phyloP scores from a whole-genome alignment of 2,888 invertebrate genomes.

The Pocota personata region DNA sequence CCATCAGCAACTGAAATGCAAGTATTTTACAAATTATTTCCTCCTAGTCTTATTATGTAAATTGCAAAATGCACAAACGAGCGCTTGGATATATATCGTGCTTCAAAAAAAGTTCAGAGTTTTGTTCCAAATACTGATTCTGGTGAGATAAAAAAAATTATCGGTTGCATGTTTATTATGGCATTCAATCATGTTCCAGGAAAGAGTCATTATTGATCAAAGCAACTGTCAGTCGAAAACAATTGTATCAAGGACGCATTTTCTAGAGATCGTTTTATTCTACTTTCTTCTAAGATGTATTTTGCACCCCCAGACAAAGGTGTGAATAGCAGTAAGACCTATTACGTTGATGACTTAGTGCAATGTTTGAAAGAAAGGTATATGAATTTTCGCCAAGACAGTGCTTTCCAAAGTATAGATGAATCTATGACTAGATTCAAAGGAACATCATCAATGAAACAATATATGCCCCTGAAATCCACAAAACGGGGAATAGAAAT shows the following conservation, averaged over 20 bases:
- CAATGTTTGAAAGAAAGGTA: background rate
- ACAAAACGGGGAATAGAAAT: conserved; percentile 56
- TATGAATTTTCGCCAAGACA: background rate
- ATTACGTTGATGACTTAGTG: background rate
- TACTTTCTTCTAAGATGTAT: no score
- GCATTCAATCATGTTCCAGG: background rate
- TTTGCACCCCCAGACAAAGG: no score
- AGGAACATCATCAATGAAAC: conserved; percentile 42
- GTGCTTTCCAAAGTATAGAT: conserved; percentile 45
- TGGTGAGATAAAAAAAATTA: background rate
- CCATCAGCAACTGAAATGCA: background rate
- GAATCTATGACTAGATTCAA: conserved; percentile 49
- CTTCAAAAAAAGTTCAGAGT: background rate
- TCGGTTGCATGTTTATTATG: background rate
- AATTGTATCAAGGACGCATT: background rate
- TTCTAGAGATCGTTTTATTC: background rate
- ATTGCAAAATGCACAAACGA: no score
- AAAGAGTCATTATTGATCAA: background rate
- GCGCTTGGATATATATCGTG: background rate
- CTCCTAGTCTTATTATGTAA: background rate
- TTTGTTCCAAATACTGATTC: background rate
- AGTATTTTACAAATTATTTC: background rate
- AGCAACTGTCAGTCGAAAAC: background rate
- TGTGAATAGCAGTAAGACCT: no score
- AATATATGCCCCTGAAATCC: conserved; percentile 62